phyloP scores from a whole-genome alignment of 2,113 vertebrate species.

The Synodontis membranacea region DNA sequence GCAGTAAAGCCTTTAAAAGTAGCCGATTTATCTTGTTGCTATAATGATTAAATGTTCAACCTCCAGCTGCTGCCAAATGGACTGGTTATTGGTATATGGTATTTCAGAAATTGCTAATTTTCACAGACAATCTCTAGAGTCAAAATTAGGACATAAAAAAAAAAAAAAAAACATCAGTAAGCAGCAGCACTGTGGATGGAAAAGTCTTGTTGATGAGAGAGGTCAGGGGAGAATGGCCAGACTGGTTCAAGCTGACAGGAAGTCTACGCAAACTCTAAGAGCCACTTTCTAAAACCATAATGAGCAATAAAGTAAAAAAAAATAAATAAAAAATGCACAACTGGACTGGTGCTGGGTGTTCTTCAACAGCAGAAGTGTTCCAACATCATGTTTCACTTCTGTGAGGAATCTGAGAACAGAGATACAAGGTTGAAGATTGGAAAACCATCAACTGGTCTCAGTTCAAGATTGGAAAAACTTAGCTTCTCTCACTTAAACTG shows the following conservation, averaged over 20 bases:
- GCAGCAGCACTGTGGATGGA: background rate
- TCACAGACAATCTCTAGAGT: background rate
- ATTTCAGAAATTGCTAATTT: background rate
- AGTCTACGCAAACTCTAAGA: background rate
- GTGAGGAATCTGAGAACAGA: background rate
- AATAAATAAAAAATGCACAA: background rate
- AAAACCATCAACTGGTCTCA: background rate
- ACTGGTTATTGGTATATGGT: background rate
- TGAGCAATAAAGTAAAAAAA: background rate
- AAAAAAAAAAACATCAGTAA: background rate
- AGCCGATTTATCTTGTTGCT: background rate
- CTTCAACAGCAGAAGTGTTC: background rate
- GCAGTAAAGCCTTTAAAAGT: background rate
- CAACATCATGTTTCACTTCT: background rate
- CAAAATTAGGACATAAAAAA: background rate
- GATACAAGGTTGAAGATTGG: background rate
- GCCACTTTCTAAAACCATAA: background rate
- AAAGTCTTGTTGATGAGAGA: background rate
- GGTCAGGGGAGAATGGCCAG: background rate
- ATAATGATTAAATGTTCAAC: background rate
- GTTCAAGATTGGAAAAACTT: too few species aligned
- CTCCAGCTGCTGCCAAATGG: background rate
- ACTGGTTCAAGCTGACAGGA: background rate
- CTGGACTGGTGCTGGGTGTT: background rate
- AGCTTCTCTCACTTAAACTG: background rate